A percentile compares a stretch with the other conserved stretches of the same genome.
phyloP scores from a whole-genome alignment of 2,888 invertebrate genomes.

The Eugnorisma glareosa region DNA sequence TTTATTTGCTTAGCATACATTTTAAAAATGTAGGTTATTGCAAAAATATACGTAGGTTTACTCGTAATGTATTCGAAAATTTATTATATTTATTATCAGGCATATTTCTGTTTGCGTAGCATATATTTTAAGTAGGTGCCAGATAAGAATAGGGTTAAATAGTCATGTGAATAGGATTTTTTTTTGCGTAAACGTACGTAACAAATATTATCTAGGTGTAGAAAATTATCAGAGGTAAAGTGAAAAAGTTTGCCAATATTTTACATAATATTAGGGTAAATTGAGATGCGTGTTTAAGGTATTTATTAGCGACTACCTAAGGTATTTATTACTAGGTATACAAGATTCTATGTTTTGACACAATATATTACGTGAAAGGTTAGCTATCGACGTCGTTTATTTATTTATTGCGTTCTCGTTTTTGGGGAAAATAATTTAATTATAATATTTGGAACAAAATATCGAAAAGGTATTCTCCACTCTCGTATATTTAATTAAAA shows the following conservation, averaged over 20 bases:
- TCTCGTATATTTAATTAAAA: neutral
- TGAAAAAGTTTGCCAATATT: neutral
- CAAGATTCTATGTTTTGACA: neutral
- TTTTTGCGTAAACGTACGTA: neutral
- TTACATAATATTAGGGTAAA: constrained; percentile 1
- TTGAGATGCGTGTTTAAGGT: neutral
- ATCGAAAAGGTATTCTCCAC: constrained; percentile 50
- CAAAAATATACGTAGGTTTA: neutral
- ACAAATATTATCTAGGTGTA: neutral
- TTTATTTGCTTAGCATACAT: neutral
- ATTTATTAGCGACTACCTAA: neutral
- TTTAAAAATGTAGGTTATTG: no score
- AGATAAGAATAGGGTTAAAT: constrained; percentile 3
- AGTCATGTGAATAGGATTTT: neutral
- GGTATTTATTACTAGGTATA: neutral
- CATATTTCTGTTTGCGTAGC: neutral
- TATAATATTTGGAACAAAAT: neutral
- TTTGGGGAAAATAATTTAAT: neutral
- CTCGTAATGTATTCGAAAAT: neutral
- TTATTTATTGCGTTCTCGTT: neutral
- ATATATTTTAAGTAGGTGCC: neutral
- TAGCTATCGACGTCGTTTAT: constrained; percentile 3
- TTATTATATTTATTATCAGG: neutral
- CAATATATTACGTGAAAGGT: neutral
- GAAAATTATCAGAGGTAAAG: neutral